Base-by-base conservation (phyloP, 2,888 invertebrate genomes). In the Criorhina ranunculi region DNA sequence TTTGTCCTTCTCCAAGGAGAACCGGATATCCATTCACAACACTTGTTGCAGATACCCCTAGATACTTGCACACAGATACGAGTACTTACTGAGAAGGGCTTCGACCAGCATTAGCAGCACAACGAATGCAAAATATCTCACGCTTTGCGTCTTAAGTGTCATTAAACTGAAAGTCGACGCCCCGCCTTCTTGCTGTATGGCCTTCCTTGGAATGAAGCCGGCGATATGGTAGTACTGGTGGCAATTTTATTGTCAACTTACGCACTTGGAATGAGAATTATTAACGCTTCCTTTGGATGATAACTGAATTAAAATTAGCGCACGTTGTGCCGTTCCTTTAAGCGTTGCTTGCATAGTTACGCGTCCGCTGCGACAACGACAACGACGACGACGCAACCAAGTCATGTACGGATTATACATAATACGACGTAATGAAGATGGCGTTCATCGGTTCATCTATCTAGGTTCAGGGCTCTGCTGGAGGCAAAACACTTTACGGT, bases 301-400 rank as follows among this genome's bases (percentile, higher is more conserved):
- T 81, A 81, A 81, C 81, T 86, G 86, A 86, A 86, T 86, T 77
- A 86, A 77, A 86, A 86, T 86, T 81, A 86, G 76, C 81, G 81
- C 79, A 62, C 66, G 51, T 73, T 64, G 31, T 15, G 53, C 59
- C n/a, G 53, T 24, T 57, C n/a, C 73, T 60, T 75, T 66, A 44
- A 60, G 15, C 17, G 53, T 35, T 51, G 35, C n/a, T 17, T 17
- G 15, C 69, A 78, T 69, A 55, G 60, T 55, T 62, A 11, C 40
- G 77, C 69, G 77, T 69, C 55, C 67, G 59, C 33, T 15, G 55
- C 64, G 31, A 17, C 62, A 19, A n/a, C n/a, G n/a, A n/a, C n/a
- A n/a, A n/a, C n/a, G n/a, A n/a, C n/a, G n/a, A n/a, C n/a, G n/a
- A 42, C 64, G 62, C 57, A 67, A 64, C 51, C 73, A 70, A 79